Evolutionary conservation across 2,113 vertebrate species (phyloP).

Genomic region (Ondatra zibethicus): DNA sequence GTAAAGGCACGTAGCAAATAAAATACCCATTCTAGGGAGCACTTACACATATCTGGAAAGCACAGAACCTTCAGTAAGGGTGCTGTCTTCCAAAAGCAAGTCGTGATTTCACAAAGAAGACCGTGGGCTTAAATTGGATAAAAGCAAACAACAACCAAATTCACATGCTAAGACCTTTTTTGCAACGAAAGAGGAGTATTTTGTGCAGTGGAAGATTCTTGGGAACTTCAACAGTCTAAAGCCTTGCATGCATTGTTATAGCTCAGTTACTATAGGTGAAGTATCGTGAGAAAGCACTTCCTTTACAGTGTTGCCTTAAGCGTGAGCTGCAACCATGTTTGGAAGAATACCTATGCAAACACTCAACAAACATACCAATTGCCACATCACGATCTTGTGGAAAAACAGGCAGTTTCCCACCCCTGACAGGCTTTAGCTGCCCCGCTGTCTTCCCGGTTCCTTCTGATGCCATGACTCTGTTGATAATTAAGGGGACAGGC

Average conservation of each 20-base stretch:
- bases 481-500: background rate
- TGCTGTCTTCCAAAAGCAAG: background rate
- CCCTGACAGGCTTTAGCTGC: background rate
- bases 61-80: background rate
- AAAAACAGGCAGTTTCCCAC: background rate
- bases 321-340: background rate
- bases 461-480: background rate
- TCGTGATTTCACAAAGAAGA: background rate
- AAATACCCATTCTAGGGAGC: constrained; percentile 24
- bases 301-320: background rate
- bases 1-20: constrained; percentile 16
- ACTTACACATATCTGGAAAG: background rate
- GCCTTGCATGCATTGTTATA: background rate
- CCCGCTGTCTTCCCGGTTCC: background rate
- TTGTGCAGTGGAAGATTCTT: background rate
- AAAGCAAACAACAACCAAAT: background rate
- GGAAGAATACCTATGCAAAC: background rate
- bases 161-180: background rate
- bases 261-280: background rate
- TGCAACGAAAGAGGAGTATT: background rate
- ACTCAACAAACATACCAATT: background rate
- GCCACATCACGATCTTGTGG: background rate
- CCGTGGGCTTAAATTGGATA: background rate
- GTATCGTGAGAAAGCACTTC: background rate
- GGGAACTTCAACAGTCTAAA: background rate